Evolutionary conservation across 2,888 invertebrate species (phyloP), one percentile per base, ranked within the genome.

Genomic region (Auanema sp.): DNA sequence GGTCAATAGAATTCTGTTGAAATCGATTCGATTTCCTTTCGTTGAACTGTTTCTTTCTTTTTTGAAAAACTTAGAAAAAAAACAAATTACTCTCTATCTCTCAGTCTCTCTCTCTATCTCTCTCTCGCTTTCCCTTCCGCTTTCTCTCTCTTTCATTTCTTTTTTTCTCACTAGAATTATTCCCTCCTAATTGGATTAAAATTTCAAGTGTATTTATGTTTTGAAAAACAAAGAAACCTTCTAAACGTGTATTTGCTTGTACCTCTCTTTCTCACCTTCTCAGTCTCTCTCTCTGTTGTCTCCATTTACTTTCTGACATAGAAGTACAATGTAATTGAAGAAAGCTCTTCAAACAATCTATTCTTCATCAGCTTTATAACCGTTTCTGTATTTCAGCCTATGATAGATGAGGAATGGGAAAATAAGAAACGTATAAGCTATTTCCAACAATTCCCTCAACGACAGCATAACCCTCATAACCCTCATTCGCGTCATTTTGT

Each of bases 321-420:
- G 33, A 33, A 33, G 3, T 33, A 33, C 3, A 3, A 33, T 5
- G 33, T 33, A 33, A 33, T 8, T 33, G 33, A 33, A 33, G 33
- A 33, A 33, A 33, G 33, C 33, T 33, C 33, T 33, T 33, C 33
- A 33, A 33, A 33, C 33, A 33, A 8, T 33, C 33, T 33, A 33
- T 33, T 33, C 33, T 33, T 33, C 33, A 33, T 3, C 3, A 14
- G 47, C 23, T 12, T 58, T 10, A 6, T 10, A 40, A 55, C 42
- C 24, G 58, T 24, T 33, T 41, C 40, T 57, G 6, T 41, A 16
- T 71, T 71, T 51, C 68, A 71, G 71, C 71, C 71, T 71, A 71
- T 71, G 71, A 44, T 71, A 71, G 68, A 71, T 56, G 65, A 71
- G 55, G 60, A 60, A 68, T 71, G 71, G 70, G 60, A 65, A 33